Percentiles rank a stretch among this genome's conserved stretches.
Conservation (phyloP, 2,113 vertebrate genomes). For the Brevimyrus niger region DNA sequence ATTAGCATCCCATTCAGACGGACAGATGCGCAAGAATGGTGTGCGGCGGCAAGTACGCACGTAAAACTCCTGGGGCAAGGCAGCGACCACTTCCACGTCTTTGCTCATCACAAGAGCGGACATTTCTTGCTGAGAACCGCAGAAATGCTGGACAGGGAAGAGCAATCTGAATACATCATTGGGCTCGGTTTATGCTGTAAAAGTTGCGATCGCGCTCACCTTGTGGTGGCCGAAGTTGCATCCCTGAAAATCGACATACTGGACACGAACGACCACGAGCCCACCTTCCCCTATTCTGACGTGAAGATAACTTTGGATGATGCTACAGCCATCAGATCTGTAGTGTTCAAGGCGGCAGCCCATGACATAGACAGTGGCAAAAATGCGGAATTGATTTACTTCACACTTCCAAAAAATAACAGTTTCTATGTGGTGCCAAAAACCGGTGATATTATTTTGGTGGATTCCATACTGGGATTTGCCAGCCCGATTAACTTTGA, state of each 20-base stretch:
- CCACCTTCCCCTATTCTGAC: constrained; percentile 52
- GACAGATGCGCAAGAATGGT: constrained; percentile 59
- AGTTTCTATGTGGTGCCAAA: constrained; percentile 80
- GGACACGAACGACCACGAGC: constrained; percentile 79
- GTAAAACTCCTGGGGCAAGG: constrained; percentile 69
- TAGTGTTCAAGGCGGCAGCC: constrained; percentile 63
- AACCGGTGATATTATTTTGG: constrained; percentile 73
- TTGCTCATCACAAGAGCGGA: constrained; percentile 67
- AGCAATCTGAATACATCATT: constrained; percentile 60
- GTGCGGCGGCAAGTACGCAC: constrained; percentile 52
- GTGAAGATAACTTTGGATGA: constrained; percentile 67
- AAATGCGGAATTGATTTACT: constrained; percentile 77
- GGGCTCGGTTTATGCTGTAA: constrained; percentile 64
- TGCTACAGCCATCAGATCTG: constrained; percentile 66
- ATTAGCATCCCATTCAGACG: constrained; percentile 70
- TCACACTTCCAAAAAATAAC: constrained; percentile 62
- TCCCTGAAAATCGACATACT: constrained; percentile 68
- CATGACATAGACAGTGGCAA: constrained; percentile 69
- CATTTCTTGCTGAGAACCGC: constrained; percentile 67
- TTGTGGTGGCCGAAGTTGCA: constrained; percentile 56
- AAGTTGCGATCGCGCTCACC: constrained; percentile 39
- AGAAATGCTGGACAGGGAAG: constrained; percentile 69
- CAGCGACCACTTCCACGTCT: constrained; percentile 62
- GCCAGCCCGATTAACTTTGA: constrained; percentile 60
- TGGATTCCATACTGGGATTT: constrained; percentile 72